phyloP scores from a whole-genome alignment of 2,113 vertebrate species.

The Oplegnathus fasciatus region DNA sequence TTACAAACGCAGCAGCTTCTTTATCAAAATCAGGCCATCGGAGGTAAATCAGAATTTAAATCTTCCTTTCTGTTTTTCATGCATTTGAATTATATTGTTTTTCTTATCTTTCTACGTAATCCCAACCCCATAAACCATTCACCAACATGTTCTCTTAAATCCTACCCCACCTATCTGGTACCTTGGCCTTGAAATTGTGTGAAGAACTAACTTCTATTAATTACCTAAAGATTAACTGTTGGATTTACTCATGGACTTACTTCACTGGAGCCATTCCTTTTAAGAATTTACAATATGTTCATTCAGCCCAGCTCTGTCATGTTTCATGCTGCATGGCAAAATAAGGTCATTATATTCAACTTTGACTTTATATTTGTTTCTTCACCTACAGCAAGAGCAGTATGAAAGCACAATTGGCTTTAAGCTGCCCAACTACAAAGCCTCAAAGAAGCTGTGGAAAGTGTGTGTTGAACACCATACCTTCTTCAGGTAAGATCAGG shows the following conservation, averaged over 20 bases:
- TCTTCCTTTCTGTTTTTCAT: background rate
- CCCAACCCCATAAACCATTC: background rate
- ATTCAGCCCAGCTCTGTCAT: background rate
- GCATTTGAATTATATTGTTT: background rate
- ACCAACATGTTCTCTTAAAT: background rate
- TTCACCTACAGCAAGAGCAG: slow-evolving; percentile 88
- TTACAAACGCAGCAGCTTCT: slow-evolving; percentile 97
- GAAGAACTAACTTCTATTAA: background rate
- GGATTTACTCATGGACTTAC: background rate
- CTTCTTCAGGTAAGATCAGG: slow-evolving; percentile 92
- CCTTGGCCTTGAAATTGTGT: background rate
- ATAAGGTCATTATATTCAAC: background rate
- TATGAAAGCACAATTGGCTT: slow-evolving; percentile 96
- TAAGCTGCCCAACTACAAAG: slow-evolving; percentile 94
- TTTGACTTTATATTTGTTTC: slow-evolving; percentile 25
- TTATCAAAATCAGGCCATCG: slow-evolving; percentile 94
- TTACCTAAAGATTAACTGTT: background rate
- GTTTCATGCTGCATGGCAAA: background rate
- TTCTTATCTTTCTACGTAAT: background rate
- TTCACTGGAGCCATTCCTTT: background rate
- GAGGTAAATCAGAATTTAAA: slow-evolving; percentile 84
- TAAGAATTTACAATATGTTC: background rate
- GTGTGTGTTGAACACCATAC: slow-evolving; percentile 97
- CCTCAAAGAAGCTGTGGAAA: slow-evolving; percentile 98
- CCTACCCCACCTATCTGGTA: background rate